Base-by-base conservation (phyloP, 2,888 invertebrate species). In the Mimachlamys varia region DNA sequence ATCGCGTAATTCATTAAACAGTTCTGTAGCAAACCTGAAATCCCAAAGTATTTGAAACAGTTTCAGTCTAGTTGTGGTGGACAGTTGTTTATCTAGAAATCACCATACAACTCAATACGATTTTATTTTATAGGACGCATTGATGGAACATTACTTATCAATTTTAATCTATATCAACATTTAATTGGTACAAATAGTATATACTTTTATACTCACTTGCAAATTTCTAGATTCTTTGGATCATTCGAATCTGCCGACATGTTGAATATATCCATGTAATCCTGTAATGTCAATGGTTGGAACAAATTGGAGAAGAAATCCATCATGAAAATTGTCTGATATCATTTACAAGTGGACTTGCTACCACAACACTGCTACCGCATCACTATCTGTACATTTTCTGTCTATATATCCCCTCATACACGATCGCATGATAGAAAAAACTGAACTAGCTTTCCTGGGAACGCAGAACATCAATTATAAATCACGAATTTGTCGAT, bases 181-280 rank as follows among this genome's bases (percentile, higher is more conserved):
- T 44, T 44, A 44, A 44, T 44, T 44, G 44, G 44, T 88, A 49
- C 17, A 53, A 33, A 55, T 50, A 3, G n/a, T 27, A 17, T 27
- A 49, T 33, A 88, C 27, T 19, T 49, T 22, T n/a, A 19, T 38
- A 94, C 95, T 93, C 93, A 96, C 96, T 93, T 95, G 95, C 96
- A 96, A 27, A 96, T 95, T 10, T 96, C 95, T 50, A 96, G 93
- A 90, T 95, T 94, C 89, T 94, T 95, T 2, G 94, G 94, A 88
- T 96, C 94, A 76, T 93, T 94, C 7, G 94, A 92, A 90, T 96
- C 96, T 0, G 94, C 94, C 0, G 95, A 92, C 95, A 96, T 95
- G 90, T 96, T 94, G 93, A 96, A 95, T 44, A 96, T 96, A 10
- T 93, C 92, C 88, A 94, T 92, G 90, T 96, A 96, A 92, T 96